Conservation (phyloP, 2,113 vertebrate species). For the Lontra canadensis region DNA sequence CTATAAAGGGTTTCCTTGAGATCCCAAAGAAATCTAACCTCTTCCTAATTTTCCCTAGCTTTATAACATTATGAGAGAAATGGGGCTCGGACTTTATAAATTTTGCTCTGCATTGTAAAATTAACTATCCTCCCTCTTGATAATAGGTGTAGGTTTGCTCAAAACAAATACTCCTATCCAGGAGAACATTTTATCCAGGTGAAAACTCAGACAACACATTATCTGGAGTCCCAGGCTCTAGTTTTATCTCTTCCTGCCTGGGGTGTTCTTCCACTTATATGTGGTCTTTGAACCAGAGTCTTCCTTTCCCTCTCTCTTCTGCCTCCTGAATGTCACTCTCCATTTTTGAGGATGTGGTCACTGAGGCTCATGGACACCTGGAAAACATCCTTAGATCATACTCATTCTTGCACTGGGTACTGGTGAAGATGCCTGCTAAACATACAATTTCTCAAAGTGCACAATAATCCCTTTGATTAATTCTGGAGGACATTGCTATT, state of each 20-base stretch:
- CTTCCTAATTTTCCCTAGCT: neutral
- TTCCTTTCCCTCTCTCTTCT: neutral
- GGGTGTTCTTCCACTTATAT: neutral
- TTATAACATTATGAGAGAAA: neutral
- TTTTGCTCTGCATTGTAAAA: neutral
- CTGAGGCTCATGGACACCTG: neutral
- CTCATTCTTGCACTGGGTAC: rapidly evolving
- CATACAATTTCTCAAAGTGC: neutral
- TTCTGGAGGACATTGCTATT: neutral
- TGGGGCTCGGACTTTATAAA: neutral
- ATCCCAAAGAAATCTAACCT: neutral
- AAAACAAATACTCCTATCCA: neutral
- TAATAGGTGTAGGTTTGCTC: neutral
- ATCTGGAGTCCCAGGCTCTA: neutral
- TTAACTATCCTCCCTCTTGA: neutral
- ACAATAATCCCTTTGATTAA: neutral
- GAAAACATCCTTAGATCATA: neutral
- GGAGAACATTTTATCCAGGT: too few species aligned
- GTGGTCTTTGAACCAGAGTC: neutral
- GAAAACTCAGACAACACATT: neutral
- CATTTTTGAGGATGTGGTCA: neutral
- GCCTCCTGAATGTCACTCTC: neutral
- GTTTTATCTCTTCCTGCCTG: neutral
- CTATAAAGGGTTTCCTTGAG: neutral
- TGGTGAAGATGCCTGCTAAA: neutral